Percentiles rank a stretch among this genome's conserved stretches.
Conservation (phyloP, 2,113 vertebrate species). For the Cephalopterus ornatus region DNA sequence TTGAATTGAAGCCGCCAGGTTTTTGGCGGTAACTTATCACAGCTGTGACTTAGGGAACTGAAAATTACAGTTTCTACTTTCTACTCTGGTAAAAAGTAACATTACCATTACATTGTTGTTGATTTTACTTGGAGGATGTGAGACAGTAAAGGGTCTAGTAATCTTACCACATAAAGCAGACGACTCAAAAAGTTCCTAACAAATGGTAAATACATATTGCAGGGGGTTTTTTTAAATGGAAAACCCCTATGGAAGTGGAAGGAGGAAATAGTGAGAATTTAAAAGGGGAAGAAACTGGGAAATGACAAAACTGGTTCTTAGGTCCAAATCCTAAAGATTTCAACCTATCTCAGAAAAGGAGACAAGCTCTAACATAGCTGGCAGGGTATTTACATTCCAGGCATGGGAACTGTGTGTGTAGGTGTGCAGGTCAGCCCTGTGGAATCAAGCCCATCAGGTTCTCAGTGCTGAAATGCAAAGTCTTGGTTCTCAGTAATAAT, state of each 20-base stretch:
- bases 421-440: not conserved
- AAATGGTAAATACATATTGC: not conserved
- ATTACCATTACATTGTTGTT: not conserved
- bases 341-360: not conserved
- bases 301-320: conserved; percentile 38
- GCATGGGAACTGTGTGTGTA: not conserved
- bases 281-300: not conserved
- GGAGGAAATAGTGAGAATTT: not conserved
- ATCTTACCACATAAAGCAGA: not conserved
- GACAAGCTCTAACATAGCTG: not conserved
- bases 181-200: not conserved
- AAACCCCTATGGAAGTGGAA: not conserved
- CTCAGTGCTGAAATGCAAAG: not conserved
- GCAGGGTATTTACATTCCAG: not conserved
- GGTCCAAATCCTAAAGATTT: conserved; percentile 30
- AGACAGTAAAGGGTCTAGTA: not conserved
- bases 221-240: not conserved
- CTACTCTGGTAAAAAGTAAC: not conserved
- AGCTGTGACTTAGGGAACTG: not conserved
- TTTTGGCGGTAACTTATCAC: not conserved
- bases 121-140: not conserved
- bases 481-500: not conserved
- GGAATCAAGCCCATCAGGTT: not conserved
- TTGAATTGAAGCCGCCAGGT: not conserved
- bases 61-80: not conserved